Evolutionary conservation across 2,888 invertebrate species (phyloP), one percentile per base, ranked within the genome.

Genomic region (Mellilla xanthometata): DNA sequence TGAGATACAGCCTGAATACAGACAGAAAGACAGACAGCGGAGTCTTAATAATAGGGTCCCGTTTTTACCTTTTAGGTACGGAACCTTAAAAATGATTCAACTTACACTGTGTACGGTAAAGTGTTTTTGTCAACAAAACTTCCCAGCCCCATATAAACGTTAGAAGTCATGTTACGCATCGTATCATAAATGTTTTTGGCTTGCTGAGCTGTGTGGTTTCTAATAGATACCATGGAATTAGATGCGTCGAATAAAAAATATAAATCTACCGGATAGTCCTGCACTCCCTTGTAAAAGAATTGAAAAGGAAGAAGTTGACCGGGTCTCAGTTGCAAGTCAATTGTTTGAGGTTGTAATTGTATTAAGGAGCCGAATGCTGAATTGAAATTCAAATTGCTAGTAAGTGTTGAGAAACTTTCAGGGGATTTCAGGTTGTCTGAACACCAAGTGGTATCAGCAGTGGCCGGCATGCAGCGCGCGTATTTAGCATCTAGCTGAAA

Each of bases 241-340:
- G 96, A 96, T 30, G 94, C 81, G 64, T 96, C 96, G 92, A 96
- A 93, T 32, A 96, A 81, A 64, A 95, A 95, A 73, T 96, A 96
- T 22, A 96, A 79, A 77, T 96, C 96, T 0, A 96, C 93, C 0
- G 96, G 96, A 72, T 95, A 96, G 72, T 96, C 92, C 54, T 91
- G 82, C 0, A 94, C 94, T 56, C 92, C 92, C 39, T 90, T 86
- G 54, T 92, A 94, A 8, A 83, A 81, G 56, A 94, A 86, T 0
- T 60, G 56, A 26, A 93, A 73, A 1, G 65, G 15, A 2, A 58
- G 12, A 0, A 61, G 30, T 19, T 66, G 41, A 2, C 84, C 83
- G 6, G 72, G 64, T 9, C 84, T 70, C 2, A 83, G 41, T 2
- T 58, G 50, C 0, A 86, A 42, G 0, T 67, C 58, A 10, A 69